A percentile compares a stretch with the other conserved stretches of the same genome.
Evolutionary conservation across 2,113 vertebrate genomes (phyloP).

Genomic region (Pollimyrus isidori): DNA sequence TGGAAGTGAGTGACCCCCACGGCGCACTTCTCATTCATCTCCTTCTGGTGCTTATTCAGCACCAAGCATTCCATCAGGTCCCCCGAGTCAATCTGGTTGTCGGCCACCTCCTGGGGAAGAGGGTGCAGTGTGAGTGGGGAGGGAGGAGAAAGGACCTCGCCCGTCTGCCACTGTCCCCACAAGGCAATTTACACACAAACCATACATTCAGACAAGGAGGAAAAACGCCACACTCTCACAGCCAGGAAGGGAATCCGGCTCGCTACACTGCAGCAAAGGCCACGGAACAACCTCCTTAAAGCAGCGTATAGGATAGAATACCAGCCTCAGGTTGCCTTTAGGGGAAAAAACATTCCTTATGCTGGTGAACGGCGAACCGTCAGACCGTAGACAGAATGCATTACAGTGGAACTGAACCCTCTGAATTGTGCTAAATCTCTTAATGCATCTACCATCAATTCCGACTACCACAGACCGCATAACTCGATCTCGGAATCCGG

Average conservation of each 20-base stretch:
- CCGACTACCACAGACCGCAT: not conserved
- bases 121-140: not conserved
- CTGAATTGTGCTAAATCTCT: not conserved
- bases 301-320: not conserved
- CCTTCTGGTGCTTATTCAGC: slow-evolving; percentile 96
- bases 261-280: not conserved
- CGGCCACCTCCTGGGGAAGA: slow-evolving; percentile 76
- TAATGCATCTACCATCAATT: not conserved
- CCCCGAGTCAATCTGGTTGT: slow-evolving; percentile 92
- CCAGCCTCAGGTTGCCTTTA: not conserved
- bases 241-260: not conserved
- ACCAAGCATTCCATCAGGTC: slow-evolving; percentile 96
- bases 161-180: not conserved
- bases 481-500: not conserved
- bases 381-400: not conserved
- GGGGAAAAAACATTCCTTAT: not conserved
- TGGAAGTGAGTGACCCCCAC: slow-evolving; percentile 98
- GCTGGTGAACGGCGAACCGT: not conserved
- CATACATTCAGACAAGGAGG: not conserved
- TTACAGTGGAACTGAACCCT: not conserved
- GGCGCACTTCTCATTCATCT: slow-evolving; percentile 94
- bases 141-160: not conserved
- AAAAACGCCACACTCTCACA: not conserved
- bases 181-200: not conserved
- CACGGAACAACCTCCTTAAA: not conserved